phyloP scores from a whole-genome alignment of 2,113 vertebrate species.

The Lota lota region DNA sequence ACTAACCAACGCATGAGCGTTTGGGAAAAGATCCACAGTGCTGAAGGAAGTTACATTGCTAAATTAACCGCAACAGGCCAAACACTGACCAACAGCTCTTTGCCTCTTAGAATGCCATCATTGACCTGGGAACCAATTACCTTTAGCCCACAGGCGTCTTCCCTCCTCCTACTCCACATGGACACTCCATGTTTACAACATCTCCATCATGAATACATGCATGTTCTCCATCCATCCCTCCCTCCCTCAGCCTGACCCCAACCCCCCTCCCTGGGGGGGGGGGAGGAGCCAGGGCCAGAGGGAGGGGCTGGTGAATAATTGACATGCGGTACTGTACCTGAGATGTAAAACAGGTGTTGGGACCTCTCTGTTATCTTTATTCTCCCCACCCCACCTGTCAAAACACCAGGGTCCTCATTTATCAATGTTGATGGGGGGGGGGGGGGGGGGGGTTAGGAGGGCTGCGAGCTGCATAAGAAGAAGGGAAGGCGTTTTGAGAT shows the following conservation, averaged over 20 bases:
- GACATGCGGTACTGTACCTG: constrained; percentile 34
- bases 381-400: constrained; percentile 42
- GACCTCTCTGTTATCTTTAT: constrained; percentile 43
- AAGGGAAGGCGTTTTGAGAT: too few relatives aligned
- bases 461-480: too few relatives aligned
- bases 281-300: constrained; percentile 8
- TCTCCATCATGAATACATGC: too few relatives aligned
- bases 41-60: background rate
- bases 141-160: too few relatives aligned
- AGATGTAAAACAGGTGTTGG: constrained; percentile 52
- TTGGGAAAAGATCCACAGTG: background rate
- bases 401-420: constrained; percentile 65
- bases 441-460: too few relatives aligned
- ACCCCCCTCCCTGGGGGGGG: constrained; percentile 9
- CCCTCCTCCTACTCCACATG: too few relatives aligned
- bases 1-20: too few relatives aligned
- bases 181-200: too few relatives aligned
- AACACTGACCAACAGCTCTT: too few relatives aligned
- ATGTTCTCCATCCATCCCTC: too few relatives aligned
- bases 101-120: background rate
- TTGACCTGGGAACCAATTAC: too few relatives aligned
- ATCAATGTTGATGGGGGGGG: constrained; percentile 39
- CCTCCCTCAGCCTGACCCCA: background rate
- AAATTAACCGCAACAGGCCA: too few relatives aligned
- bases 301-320: constrained; percentile 55